phyloP scores from a whole-genome alignment of 2,888 invertebrate species.

The Phyto melanocephala region DNA sequence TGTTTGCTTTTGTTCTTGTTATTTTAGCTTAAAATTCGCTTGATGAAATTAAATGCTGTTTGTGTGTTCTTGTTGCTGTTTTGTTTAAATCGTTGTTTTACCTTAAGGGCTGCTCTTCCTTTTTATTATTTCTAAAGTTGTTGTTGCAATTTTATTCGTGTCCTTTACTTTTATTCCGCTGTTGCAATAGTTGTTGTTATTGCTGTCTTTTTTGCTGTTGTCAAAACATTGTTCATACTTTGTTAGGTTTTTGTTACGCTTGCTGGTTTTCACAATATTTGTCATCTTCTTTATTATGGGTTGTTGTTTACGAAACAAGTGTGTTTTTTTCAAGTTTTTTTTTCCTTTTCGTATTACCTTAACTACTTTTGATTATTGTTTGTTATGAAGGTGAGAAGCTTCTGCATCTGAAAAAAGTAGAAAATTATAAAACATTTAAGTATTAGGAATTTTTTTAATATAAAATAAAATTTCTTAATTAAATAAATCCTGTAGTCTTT shows the following conservation, averaged over 20 bases:
- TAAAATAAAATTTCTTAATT: too few relatives aligned
- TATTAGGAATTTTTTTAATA: too few relatives aligned
- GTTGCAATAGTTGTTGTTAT: neutral
- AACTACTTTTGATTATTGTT: too few relatives aligned
- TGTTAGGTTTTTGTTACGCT: slow-evolving; percentile 22
- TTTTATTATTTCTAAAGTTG: neutral
- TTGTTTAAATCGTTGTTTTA: neutral
- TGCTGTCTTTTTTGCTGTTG: slow-evolving; percentile 16
- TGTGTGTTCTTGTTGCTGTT: neutral
- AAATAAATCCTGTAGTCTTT: too few relatives aligned
- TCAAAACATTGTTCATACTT: slow-evolving; percentile 53
- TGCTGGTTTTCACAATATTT: slow-evolving; percentile 49
- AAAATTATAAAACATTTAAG: too few relatives aligned
- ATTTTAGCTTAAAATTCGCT: slow-evolving; percentile 11
- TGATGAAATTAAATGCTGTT: slow-evolving; percentile 4
- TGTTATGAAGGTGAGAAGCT: too few relatives aligned
- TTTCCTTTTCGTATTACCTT: slow-evolving; percentile 15
- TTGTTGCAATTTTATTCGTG: slow-evolving; percentile 13
- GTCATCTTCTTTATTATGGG: slow-evolving; percentile 13
- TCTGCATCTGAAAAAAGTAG: too few relatives aligned
- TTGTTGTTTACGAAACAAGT: slow-evolving; percentile 12
- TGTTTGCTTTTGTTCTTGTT: slow-evolving; percentile 3
- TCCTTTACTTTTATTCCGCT: slow-evolving; percentile 1
- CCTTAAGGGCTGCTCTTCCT: neutral
- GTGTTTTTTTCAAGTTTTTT: neutral